phyloP scores from a whole-genome alignment of 2,797 vertebrate genomes.

The Darevskia nairensis region DNA sequence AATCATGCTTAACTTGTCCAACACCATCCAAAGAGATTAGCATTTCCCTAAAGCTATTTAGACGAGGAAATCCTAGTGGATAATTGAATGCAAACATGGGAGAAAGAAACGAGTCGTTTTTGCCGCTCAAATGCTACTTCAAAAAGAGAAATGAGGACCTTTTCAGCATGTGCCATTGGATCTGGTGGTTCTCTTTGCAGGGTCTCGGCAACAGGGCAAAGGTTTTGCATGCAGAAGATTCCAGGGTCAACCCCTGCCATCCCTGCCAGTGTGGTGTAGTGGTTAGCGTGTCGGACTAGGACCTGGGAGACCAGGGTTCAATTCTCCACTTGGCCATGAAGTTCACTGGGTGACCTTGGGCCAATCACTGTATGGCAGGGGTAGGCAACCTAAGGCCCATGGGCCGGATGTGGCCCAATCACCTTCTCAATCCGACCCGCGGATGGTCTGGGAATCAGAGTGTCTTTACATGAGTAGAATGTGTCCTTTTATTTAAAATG shows the following conservation, averaged over 20 bases:
- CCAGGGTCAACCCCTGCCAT: neutral
- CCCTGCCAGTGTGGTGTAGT: neutral
- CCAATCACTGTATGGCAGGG: no score
- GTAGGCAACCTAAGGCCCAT: no score
- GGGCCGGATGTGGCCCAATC: no score
- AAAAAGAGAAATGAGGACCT: neutral
- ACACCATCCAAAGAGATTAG: constrained; percentile 71
- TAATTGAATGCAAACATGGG: constrained; percentile 70
- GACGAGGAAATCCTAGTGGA: constrained; percentile 64
- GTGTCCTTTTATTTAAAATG: no score
- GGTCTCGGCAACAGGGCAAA: neutral
- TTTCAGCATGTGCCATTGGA: neutral
- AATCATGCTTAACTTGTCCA: constrained; percentile 72
- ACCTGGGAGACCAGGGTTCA: no score
- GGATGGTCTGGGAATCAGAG: no score
- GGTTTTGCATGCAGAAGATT: neutral
- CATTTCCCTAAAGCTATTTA: constrained; percentile 68
- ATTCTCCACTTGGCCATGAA: no score
- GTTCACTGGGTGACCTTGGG: no score
- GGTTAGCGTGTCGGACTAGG: no score
- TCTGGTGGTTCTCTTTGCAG: neutral
- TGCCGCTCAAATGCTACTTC: constrained; percentile 1
- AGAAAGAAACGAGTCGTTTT: constrained; percentile 36
- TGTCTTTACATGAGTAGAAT: no score
- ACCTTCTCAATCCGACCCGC: no score